A percentile compares a stretch with the other conserved stretches of the same genome.
These are phyloP conservation scores for Paradisaea rubra DNA, from an alignment of 2,113 vertebrate species.

Conservation along the genomic window DNA sequence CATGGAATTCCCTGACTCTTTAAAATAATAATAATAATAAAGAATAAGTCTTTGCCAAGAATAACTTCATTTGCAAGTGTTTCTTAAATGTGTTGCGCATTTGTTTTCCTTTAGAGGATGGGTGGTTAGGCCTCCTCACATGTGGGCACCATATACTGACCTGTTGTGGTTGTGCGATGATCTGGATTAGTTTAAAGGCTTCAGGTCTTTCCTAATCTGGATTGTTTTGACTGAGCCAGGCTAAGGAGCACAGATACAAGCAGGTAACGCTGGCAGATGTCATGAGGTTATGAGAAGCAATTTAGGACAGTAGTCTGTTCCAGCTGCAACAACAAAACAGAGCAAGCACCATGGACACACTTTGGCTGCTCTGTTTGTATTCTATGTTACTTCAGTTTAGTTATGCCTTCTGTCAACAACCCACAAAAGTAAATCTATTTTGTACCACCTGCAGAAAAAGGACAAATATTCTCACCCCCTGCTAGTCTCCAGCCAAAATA, in stretches of 20 bases:
- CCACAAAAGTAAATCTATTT: not conserved
- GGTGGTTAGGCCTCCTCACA: conserved; percentile 6
- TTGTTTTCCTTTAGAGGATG: conserved; percentile 35
- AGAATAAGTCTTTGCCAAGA: not conserved
- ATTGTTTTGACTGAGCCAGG: not conserved
- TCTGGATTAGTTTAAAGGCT: not conserved
- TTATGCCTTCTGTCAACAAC: not conserved
- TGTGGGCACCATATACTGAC: not conserved
- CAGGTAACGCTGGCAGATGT: not conserved
- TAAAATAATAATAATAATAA: not conserved
- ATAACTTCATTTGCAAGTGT: conserved; percentile 21
- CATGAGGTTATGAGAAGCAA: not conserved
- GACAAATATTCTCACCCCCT: not conserved
- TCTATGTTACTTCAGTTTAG: not conserved
- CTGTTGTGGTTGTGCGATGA: not conserved
- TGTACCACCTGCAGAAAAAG: not conserved
- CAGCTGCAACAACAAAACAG: conserved; percentile 24
- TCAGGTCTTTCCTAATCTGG: not conserved
- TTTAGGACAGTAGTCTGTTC: not conserved
- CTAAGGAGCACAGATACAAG: not conserved
- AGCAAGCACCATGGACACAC: not conserved
- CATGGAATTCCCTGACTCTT: conserved; percentile 2
- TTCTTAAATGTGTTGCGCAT: conserved; percentile 13
- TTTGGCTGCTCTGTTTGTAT: not conserved
- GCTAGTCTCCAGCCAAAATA: not conserved